Evolutionary conservation across 2,797 vertebrate genomes (phyloP), one percentile per base, ranked within the genome.

Genomic region (Lagorchestes hirsutus): DNA sequence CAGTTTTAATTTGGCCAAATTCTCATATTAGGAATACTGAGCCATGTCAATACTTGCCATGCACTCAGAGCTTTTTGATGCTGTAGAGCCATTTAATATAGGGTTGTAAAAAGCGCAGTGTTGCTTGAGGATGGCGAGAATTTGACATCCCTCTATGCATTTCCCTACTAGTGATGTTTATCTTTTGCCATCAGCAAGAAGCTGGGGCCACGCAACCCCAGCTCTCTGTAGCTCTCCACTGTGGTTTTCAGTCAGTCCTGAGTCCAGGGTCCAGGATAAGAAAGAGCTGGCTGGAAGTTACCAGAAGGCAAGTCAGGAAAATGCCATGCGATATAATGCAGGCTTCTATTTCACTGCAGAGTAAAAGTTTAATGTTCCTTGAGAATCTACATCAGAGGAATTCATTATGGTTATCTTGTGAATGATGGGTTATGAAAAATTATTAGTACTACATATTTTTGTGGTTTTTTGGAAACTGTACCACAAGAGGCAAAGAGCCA

Each of bases 401-500:
- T 97, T 98, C 93, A 98, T 97, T 95, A 96, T 96, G 67, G 34
- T 74, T 96, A 96, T 95, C 90, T 93, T 93, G 59, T 92, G 93
- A 98, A 96, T 55, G 94, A 96, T 92, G 95, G 91, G 82, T 96
- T 96, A 94, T 96, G 82, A 98, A 96, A 97, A 97, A 94, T 96
- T 95, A 96, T 97, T 87, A 97, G 46, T 90, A 94, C 97, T 98
- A 50, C 12, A 16, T 96, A 98, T 52, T 95, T 98, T 97, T 98
- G 94, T 97, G 92, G 59, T 93, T 98, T 97, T 97, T 95, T 94
- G 82, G 96, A 98, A 98, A 97, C 55, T 92, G 95, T 95, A 98
- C 95, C 95, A 93, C 18, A 95, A 96, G 90, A 95, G 93, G 92
- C 96, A 94, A 96, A 93, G 1, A 95, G 95, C 96, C 96, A 98